A percentile compares a stretch with the other conserved stretches of the same genome.
These are phyloP conservation scores for Malurus cyaneus DNA, from an alignment of 2,113 vertebrate species.

Conservation along the genomic window DNA sequence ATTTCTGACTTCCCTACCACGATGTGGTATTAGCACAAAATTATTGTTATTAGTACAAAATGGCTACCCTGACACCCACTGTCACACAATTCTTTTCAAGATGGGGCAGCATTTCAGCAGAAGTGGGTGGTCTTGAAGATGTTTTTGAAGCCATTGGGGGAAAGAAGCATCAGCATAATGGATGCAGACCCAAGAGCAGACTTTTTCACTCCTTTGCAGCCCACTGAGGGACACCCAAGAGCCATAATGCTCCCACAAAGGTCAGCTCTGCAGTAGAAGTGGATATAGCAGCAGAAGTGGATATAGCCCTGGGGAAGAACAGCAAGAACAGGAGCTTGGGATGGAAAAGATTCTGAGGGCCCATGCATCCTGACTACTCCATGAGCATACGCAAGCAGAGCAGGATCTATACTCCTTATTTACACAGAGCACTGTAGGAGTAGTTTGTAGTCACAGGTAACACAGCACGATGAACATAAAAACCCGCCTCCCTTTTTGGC, in stretches of 20 bases:
- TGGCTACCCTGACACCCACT: background rate
- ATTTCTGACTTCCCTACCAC: slow-evolving; percentile 13
- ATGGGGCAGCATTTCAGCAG: background rate
- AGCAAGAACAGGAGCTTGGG: background rate
- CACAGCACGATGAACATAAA: background rate
- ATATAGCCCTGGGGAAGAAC: background rate
- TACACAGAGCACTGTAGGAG: background rate
- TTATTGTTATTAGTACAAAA: slow-evolving; percentile 28
- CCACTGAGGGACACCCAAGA: background rate
- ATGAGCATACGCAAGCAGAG: background rate
- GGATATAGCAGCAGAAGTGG: background rate
- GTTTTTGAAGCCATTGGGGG: background rate
- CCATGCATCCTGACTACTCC: background rate
- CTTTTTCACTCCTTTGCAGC: background rate
- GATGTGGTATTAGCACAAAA: background rate
- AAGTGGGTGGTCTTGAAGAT: background rate
- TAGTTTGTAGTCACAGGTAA: background rate
- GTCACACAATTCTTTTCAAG: background rate
- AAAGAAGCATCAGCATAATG: background rate
- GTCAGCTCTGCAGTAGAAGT: background rate
- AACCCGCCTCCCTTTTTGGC: background rate
- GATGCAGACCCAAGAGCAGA: background rate
- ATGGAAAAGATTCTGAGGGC: background rate
- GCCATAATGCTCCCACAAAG: background rate
- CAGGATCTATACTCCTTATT: background rate